These are phyloP conservation scores for Ridgeia piscesae DNA, from an alignment of 1,140 invertebrate genomes.

Conservation along the genomic window DNA sequence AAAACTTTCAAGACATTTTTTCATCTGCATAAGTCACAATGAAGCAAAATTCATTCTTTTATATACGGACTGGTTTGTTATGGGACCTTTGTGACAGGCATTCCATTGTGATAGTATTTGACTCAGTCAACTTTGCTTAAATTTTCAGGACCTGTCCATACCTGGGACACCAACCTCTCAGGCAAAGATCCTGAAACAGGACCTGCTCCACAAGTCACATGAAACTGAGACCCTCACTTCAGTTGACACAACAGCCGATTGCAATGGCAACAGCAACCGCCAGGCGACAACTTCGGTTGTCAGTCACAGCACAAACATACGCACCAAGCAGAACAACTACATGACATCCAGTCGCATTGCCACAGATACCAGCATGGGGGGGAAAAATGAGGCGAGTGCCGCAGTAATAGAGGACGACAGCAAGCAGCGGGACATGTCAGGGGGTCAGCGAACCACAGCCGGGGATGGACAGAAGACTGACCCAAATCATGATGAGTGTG, in stretches of 20 bases:
- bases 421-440: neutral
- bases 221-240: neutral
- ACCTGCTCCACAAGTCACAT: neutral
- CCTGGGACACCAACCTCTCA: neutral
- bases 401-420: neutral
- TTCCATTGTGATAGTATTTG: too few species aligned
- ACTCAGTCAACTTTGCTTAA: neutral
- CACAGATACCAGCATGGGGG: neutral
- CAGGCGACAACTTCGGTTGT: too few species aligned
- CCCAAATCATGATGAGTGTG: constrained; percentile 94
- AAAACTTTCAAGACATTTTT: too few species aligned
- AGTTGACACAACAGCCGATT: too few species aligned
- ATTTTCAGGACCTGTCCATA: neutral
- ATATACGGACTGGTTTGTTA: too few species aligned
- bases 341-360: neutral
- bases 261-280: too few species aligned
- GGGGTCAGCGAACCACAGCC: neutral
- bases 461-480: constrained; percentile 57
- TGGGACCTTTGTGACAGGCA: too few species aligned
- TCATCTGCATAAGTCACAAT: too few species aligned
- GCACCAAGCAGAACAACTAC: too few species aligned
- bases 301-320: too few species aligned
- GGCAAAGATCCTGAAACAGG: neutral
- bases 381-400: neutral
- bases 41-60: too few species aligned